phyloP scores from a whole-genome alignment of 64 coral and sea anemone genomes.

The Trachythela sp. region DNA sequence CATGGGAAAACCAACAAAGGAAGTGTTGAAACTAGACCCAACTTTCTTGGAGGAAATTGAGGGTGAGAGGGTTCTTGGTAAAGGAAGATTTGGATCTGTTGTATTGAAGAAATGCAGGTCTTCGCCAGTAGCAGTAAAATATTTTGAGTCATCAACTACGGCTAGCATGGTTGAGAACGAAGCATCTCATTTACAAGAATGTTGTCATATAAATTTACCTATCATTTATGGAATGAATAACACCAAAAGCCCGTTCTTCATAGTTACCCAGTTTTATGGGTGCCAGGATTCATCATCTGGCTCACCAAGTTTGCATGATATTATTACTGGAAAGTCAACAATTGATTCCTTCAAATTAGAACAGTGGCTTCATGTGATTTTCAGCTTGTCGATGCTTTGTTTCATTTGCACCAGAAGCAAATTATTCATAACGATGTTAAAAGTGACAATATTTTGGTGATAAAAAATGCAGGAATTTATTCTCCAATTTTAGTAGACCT shows the following conservation, averaged over 20 bases:
- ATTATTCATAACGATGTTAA: constrained; percentile 17
- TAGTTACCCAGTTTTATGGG: background rate
- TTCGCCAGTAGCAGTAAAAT: constrained; percentile 7
- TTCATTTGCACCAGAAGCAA: background rate
- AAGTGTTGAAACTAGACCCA: no score
- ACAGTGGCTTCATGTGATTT: background rate
- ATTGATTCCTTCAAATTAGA: background rate
- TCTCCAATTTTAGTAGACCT: no score
- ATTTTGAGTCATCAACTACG: background rate
- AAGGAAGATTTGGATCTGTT: constrained; percentile 16
- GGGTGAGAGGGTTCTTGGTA: no score
- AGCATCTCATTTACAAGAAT: no score
- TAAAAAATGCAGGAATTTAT: background rate
- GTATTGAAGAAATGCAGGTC: constrained; percentile 8
- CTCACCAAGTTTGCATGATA: background rate
- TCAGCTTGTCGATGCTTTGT: background rate
- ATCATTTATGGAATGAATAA: background rate
- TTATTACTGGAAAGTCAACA: background rate
- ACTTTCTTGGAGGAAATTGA: no score
- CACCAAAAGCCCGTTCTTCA: background rate
- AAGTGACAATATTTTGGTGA: constrained; percentile 19
- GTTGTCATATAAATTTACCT: no score
- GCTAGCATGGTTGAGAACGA: background rate
- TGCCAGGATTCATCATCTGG: background rate
- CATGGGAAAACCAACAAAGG: no score